A percentile compares a stretch with the other conserved stretches of the same genome.
Evolutionary conservation across 2,888 invertebrate genomes (phyloP).

Genomic region (Dione vanillae): DNA sequence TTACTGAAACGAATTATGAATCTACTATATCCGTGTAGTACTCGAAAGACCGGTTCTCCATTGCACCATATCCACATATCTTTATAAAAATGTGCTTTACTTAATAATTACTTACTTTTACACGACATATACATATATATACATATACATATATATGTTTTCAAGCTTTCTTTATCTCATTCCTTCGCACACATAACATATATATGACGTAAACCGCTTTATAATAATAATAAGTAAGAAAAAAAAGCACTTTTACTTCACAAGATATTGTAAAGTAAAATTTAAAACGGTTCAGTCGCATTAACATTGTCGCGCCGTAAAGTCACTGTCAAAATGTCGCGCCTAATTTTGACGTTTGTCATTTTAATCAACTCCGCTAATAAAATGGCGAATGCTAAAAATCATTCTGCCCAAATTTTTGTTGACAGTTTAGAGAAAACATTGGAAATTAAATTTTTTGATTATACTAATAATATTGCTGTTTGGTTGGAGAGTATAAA

Average conservation of each 20-base stretch:
- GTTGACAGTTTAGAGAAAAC: slow-evolving; percentile 54
- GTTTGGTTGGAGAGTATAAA: slow-evolving; percentile 65
- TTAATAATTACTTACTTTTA: background rate
- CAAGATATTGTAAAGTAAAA: slow-evolving; percentile 1
- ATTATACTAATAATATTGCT: slow-evolving; percentile 53
- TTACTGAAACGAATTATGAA: too few relatives aligned
- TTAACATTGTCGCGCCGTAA: background rate
- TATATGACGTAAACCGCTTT: slow-evolving; percentile 5
- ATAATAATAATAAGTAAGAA: background rate
- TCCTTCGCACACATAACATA: background rate
- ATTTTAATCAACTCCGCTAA: slow-evolving; percentile 46
- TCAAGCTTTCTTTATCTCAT: slow-evolving; percentile 3
- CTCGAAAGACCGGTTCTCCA: background rate
- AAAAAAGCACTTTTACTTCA: slow-evolving; percentile 22
- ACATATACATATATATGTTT: background rate
- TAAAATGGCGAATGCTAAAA: slow-evolving; percentile 23
- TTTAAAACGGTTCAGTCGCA: slow-evolving; percentile 12
- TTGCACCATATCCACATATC: background rate
- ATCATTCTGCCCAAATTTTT: slow-evolving; percentile 38
- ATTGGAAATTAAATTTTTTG: slow-evolving; percentile 57
- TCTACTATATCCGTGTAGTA: background rate
- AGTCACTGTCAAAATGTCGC: slow-evolving; percentile 47
- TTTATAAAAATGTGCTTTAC: background rate
- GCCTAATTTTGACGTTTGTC: slow-evolving; percentile 42
- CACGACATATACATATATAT: background rate